Conservation (phyloP, 2,113 vertebrate species). For the Cervus canadensis region DNA sequence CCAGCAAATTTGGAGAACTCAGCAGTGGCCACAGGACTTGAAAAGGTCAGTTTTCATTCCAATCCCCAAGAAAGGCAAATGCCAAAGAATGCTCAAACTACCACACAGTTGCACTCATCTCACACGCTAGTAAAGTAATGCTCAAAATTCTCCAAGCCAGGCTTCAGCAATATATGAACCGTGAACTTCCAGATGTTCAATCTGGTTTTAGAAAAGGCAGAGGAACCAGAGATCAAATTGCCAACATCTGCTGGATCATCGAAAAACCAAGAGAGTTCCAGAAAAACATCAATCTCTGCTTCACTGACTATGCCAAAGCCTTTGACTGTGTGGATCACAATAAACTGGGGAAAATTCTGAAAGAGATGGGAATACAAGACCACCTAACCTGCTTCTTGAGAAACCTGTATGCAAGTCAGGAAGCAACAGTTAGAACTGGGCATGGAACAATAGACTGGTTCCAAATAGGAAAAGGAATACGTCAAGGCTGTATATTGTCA, state of each 20-base stretch:
- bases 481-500: neutral
- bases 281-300: neutral
- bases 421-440: neutral
- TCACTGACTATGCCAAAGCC: neutral
- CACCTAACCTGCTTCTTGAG: neutral
- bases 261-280: neutral
- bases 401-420: neutral
- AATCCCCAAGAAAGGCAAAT: neutral
- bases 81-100: neutral
- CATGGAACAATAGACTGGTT: neutral
- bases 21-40: neutral
- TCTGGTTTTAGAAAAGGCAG: neutral
- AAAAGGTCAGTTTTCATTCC: neutral
- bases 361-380: neutral
- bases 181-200: neutral
- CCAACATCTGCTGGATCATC: neutral
- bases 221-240: neutral
- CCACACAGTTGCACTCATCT: neutral
- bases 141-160: neutral
- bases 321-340: neutral
- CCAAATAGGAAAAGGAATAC: neutral
- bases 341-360: neutral
- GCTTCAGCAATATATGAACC: neutral
- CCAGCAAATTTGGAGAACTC: neutral
- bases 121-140: neutral